Evolutionary conservation across 1,140 invertebrate species (phyloP).

Genomic region (Tyrophagus putrescentiae): DNA sequence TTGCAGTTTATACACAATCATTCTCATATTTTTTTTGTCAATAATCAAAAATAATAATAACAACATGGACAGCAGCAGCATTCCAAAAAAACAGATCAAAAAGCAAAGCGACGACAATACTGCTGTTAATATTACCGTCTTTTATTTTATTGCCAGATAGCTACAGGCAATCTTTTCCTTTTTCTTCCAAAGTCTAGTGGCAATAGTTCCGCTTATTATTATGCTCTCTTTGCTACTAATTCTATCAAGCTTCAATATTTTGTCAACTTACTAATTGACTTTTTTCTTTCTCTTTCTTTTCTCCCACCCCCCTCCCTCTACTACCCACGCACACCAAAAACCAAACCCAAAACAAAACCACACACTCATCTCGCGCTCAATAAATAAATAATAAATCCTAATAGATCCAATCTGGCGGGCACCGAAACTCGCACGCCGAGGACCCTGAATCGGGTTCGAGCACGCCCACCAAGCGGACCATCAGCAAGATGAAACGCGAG

Average conservation of each 20-base stretch:
- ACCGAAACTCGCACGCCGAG: slow-evolving; percentile 27
- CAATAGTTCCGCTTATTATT: not conserved
- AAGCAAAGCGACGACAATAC: too few species aligned
- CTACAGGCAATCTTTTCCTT: too few species aligned
- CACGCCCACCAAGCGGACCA: slow-evolving; percentile 69
- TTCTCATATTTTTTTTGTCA: too few species aligned
- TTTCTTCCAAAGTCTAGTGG: too few species aligned
- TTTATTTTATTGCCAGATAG: too few species aligned
- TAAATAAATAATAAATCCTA: not conserved
- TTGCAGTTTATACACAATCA: too few species aligned
- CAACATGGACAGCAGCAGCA: too few species aligned
- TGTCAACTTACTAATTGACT: not conserved
- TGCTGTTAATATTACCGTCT: too few species aligned
- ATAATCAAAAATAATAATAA: too few species aligned
- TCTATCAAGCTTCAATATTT: not conserved
- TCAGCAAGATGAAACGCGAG: slow-evolving; percentile 76
- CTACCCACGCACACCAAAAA: too few species aligned
- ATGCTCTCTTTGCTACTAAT: not conserved
- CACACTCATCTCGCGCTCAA: not conserved
- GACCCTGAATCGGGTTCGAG: slow-evolving; percentile 36
- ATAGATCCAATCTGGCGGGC: slow-evolving; percentile 23
- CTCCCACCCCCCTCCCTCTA: slow-evolving; percentile 29
- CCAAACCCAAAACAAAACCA: slow-evolving; percentile 65
- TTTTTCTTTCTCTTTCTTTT: not conserved
- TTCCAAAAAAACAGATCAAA: too few species aligned